phyloP scores from a whole-genome alignment of 2,888 invertebrate genomes.

The Cordilura impudica region DNA sequence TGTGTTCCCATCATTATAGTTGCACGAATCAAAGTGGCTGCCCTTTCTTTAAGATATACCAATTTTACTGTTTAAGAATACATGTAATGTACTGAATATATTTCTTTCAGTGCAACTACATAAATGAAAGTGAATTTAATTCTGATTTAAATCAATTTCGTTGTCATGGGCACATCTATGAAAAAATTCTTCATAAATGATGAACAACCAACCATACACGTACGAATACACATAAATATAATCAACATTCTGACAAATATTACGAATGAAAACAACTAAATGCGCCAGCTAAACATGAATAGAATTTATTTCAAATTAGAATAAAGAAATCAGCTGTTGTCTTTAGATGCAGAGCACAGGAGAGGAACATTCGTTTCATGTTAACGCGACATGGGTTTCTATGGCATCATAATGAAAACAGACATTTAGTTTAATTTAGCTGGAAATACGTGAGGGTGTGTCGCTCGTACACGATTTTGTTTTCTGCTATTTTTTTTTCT shows the following conservation, averaged over 20 bases:
- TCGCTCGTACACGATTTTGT: slow-evolving; percentile 18
- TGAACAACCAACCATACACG: not conserved
- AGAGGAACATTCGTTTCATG: not conserved
- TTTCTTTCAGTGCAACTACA: slow-evolving; percentile 44
- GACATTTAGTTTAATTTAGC: slow-evolving; percentile 54
- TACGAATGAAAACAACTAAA: not conserved
- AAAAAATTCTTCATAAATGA: not conserved
- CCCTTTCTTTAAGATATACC: too few species aligned
- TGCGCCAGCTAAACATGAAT: slow-evolving; percentile 1
- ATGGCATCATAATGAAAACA: slow-evolving; percentile 49
- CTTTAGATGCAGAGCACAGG: slow-evolving; percentile 1
- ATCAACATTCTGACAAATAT: not conserved
- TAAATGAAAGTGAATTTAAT: slow-evolving; percentile 39
- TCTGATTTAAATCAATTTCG: slow-evolving; percentile 55
- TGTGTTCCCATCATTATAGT: too few species aligned
- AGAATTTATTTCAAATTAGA: slow-evolving; percentile 30
- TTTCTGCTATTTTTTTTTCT: slow-evolving; percentile 12
- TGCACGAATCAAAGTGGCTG: too few species aligned
- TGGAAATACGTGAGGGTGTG: slow-evolving; percentile 62
- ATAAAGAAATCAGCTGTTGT: slow-evolving; percentile 41
- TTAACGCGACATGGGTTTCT: slow-evolving; percentile 52
- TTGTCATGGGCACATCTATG: slow-evolving; percentile 52
- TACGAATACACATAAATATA: slow-evolving; percentile 10
- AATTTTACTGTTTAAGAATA: too few species aligned
- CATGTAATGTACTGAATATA: too few species aligned